Evolutionary conservation across 2,797 vertebrate genomes (phyloP).

Genomic region (Hyperoplus immaculatus): DNA sequence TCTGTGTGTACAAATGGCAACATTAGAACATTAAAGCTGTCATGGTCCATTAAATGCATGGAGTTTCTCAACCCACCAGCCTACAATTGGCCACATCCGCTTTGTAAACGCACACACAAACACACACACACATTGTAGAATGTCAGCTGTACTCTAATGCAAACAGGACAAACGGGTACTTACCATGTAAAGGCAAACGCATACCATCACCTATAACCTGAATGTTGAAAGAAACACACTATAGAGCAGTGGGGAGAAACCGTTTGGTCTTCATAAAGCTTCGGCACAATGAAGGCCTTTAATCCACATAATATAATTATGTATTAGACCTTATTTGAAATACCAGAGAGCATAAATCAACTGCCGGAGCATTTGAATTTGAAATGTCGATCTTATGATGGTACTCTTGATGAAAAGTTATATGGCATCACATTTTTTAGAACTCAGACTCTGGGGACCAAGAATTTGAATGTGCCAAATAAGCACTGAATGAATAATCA

Average conservation of each 20-base stretch:
- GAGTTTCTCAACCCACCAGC: slow-evolving; percentile 5
- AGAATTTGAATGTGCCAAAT: too few relatives aligned
- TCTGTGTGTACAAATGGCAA: slow-evolving; percentile 6
- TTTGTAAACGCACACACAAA: neutral
- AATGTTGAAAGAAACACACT: neutral
- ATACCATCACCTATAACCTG: neutral
- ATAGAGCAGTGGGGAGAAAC: neutral
- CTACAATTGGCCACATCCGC: neutral
- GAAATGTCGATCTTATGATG: neutral
- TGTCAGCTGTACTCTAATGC: slow-evolving; percentile 1
- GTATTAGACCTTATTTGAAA: neutral
- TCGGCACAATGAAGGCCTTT: too few relatives aligned
- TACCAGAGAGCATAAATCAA: neutral
- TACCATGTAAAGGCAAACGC: slow-evolving; percentile 2
- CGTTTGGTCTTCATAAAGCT: too few relatives aligned
- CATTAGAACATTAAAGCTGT: slow-evolving; percentile 14
- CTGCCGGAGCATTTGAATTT: neutral
- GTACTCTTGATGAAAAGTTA: neutral
- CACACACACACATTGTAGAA: neutral
- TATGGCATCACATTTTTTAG: neutral
- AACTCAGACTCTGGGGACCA: neutral
- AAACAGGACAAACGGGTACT: slow-evolving; percentile 12
- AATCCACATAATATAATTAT: neutral
- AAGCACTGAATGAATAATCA: too few relatives aligned
- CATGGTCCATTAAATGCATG: slow-evolving; percentile 12